Base-by-base conservation (phyloP, 2,797 vertebrate genomes). In the Sebastes hubbsi region DNA sequence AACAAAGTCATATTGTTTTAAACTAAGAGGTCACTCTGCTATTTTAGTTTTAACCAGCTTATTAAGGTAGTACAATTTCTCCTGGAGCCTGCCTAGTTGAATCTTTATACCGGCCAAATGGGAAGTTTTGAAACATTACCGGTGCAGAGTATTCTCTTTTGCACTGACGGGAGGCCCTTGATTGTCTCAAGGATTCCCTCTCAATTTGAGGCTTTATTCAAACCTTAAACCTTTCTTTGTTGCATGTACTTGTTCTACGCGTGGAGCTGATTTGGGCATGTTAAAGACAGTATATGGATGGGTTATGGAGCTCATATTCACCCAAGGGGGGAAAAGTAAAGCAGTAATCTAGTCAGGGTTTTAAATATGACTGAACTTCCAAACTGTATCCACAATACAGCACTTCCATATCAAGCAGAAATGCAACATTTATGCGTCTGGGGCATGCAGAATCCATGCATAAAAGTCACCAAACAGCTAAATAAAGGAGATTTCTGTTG, bases 231-330 rank as follows among this genome's bases (percentile, higher is more conserved):
- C 8, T 20, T 52, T 52, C 20, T 52, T 52, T 52, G 49, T 8
- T 52, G 3, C 49, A 52, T 20, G 49, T 52, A 20, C 7, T 52
- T 52, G 49, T 52, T 52, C 49, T 46, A 46, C 74, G 83, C 68
- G 74, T 77, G 89, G 18, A 22, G 81, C 60, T 62, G 83, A 80
- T 62, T 29, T 67, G 16, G 36, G 54, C 71, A 72, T 14, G 30
- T 72, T 75, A 60, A 61, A 62, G 49, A 73, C 34, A 36, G 12
- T 59, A 54, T 27, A 55, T 27, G 68, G 32, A 63, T 10, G 32
- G 25, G 36, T 64, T 61, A 59, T 29, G 34, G 38, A 30, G 42
- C 14, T 46, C 14, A 16, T 58, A 20, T 66, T 65, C 34, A 38
- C 2, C n/a, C 7, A 27, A 10, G 6, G 2, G 29, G 18, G 2